phyloP scores from a whole-genome alignment of 2,113 vertebrate species.

The Pardalotus punctatus region DNA sequence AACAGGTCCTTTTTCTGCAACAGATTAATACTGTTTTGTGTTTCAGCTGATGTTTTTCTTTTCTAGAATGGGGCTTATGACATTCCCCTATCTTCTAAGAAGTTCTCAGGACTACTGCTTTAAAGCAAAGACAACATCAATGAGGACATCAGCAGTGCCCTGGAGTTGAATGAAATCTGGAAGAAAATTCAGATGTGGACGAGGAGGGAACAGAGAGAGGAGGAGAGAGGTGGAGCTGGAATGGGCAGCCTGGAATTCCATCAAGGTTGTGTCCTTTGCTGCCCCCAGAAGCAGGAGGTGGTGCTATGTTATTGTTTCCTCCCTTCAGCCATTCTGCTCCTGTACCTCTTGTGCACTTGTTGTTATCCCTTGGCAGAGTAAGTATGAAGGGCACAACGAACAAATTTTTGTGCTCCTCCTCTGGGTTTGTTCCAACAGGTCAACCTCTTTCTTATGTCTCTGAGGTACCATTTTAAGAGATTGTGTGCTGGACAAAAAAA shows the following conservation, averaged over 20 bases:
- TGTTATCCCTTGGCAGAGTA: neutral
- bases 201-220: neutral
- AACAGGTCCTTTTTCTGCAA: neutral
- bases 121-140: neutral
- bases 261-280: neutral
- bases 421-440: neutral
- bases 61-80: neutral
- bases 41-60: neutral
- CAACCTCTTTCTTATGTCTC: neutral
- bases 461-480: neutral
- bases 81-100: neutral
- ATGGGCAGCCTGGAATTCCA: neutral
- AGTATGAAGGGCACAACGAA: neutral
- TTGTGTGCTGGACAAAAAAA: neutral
- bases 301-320: rapidly evolving
- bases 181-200: neutral
- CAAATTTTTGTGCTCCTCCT: rapidly evolving
- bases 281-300: neutral
- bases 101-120: neutral
- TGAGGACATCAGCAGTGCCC: neutral
- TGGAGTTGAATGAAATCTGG: neutral
- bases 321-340: neutral
- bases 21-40: neutral
- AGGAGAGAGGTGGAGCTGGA: neutral
- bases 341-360: rapidly evolving